Evolutionary conservation across 2,113 vertebrate genomes (phyloP).

Genomic region (Rattus rattus): DNA sequence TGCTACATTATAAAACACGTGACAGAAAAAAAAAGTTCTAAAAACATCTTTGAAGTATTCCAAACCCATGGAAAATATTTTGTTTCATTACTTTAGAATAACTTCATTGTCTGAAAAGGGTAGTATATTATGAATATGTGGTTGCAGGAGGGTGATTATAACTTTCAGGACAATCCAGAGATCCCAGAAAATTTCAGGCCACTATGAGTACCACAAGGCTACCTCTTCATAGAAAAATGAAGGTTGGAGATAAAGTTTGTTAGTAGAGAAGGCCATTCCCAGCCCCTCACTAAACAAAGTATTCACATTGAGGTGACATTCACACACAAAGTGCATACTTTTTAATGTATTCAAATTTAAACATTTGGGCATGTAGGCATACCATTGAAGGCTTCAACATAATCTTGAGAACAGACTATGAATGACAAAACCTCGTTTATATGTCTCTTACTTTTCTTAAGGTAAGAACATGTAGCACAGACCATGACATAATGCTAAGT

Average conservation of each 20-base stretch:
- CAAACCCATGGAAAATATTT: neutral
- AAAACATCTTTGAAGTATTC: neutral
- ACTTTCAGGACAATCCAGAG: neutral
- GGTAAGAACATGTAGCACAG: neutral
- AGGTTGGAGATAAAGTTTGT: too few relatives aligned
- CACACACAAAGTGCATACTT: neutral
- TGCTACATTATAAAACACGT: neutral
- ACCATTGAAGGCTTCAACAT: neutral
- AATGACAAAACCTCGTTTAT: neutral
- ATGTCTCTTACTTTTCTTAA: neutral
- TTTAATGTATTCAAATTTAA: neutral
- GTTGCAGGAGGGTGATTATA: neutral
- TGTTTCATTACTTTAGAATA: slow-evolving; percentile 2
- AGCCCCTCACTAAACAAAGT: neutral
- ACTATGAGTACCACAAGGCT: neutral
- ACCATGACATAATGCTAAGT: neutral
- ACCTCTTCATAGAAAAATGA: neutral
- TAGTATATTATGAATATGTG: neutral
- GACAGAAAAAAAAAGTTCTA: neutral
- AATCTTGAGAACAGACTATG: too few relatives aligned
- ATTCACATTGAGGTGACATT: neutral
- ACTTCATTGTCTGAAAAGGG: neutral
- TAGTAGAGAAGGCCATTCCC: neutral
- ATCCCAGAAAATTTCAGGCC: too few relatives aligned
- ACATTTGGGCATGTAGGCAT: neutral